Percentiles rank a stretch among this genome's conserved stretches.
Evolutionary conservation across 2,113 vertebrate species (phyloP).

Genomic region (Phaethornis superciliosus): DNA sequence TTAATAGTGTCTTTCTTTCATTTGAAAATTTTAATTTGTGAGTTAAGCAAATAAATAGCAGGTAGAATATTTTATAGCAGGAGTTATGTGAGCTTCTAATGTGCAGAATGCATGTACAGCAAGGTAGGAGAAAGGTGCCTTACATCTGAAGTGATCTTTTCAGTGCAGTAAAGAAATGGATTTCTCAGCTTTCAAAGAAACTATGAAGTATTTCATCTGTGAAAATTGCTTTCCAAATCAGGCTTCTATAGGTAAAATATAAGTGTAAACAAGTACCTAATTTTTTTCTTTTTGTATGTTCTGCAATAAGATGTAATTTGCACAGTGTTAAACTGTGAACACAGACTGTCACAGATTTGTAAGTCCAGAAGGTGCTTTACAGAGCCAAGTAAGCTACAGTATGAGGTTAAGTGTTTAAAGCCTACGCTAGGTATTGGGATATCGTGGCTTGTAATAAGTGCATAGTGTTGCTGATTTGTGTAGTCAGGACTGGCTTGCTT

Average conservation of each 20-base stretch:
- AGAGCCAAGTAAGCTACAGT: not conserved
- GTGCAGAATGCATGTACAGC: not conserved
- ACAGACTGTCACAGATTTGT: not conserved
- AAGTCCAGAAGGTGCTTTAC: not conserved
- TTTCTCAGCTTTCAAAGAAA: not conserved
- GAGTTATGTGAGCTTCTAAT: not conserved
- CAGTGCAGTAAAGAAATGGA: not conserved
- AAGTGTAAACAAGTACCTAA: not conserved
- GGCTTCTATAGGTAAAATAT: not conserved
- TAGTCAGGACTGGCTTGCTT: not conserved
- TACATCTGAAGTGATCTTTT: not conserved
- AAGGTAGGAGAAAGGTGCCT: not conserved
- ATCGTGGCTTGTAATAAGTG: not conserved
- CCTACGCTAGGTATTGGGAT: not conserved
- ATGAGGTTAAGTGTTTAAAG: not conserved
- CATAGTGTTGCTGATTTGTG: rapidly evolving
- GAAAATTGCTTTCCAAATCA: not conserved
- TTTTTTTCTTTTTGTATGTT: not conserved
- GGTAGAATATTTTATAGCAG: not conserved
- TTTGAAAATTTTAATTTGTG: not conserved
- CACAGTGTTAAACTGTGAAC: not conserved
- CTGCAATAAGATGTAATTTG: not conserved
- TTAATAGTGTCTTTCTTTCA: not conserved
- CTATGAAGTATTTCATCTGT: not conserved
- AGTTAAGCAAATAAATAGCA: not conserved